phyloP scores from a whole-genome alignment of 2,113 vertebrate species.

The Rhodinocichla rosea region DNA sequence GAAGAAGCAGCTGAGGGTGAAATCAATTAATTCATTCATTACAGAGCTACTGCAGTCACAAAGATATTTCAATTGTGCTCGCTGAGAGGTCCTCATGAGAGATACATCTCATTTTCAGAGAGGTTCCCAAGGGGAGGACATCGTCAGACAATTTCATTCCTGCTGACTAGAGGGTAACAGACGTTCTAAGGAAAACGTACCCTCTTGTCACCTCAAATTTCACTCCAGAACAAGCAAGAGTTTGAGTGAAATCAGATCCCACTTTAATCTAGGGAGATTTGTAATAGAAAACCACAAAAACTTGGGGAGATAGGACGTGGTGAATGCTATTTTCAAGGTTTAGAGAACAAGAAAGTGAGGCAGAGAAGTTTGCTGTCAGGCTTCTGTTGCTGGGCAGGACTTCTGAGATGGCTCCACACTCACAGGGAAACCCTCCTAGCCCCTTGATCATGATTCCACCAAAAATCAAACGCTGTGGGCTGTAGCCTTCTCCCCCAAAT shows the following conservation, averaged over 20 bases:
- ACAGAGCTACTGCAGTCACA: slow-evolving; percentile 9
- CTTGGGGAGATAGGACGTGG: background rate
- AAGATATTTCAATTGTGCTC: slow-evolving; percentile 48
- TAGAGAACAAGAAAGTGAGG: background rate
- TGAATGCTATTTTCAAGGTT: background rate
- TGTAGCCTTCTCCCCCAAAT: background rate
- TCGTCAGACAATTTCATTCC: background rate
- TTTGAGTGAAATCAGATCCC: background rate
- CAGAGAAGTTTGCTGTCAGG: background rate
- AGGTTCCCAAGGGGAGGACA: background rate
- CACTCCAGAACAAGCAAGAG: background rate
- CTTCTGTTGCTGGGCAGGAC: background rate
- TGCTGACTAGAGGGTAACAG: slow-evolving; percentile 10
- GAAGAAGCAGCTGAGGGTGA: slow-evolving; percentile 53
- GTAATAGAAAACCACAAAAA: background rate
- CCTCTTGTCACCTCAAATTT: background rate
- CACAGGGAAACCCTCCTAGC: background rate
- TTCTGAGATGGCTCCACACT: background rate
- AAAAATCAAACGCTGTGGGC: background rate
- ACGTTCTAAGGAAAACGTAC: rapidly evolving
- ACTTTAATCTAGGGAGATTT: background rate
- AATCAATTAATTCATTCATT: slow-evolving; percentile 67
- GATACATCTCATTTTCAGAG: slow-evolving; percentile 41
- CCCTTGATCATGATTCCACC: background rate
- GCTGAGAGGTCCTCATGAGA: slow-evolving; percentile 51